Evolutionary conservation across 2,888 invertebrate species (phyloP), one percentile per base, ranked within the genome.

Genomic region (Lamproptera curius): DNA sequence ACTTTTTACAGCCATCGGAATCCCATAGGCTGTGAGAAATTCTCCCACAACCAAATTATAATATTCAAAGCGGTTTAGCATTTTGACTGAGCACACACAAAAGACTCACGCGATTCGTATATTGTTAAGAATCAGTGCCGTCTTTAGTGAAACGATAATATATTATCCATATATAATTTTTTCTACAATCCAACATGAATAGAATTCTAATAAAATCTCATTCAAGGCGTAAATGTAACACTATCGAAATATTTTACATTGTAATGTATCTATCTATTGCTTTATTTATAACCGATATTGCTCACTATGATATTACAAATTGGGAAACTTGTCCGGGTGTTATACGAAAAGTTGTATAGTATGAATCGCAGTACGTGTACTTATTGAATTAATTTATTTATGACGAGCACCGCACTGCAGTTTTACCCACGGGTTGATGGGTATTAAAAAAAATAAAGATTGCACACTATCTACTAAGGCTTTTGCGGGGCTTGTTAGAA

Each of bases 71-170:
- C 52, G 54, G 63, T 66, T 62, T 62, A 57, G 58, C 55, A 54
- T 57, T 56, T 61, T 61, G 50, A 38, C 52, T 37, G 41, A 26
- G 42, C 60, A 59, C 59, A 63, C 56, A 63, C 62, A 56, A 70
- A 70, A 82, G 73, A 58, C 82, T 81, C 65, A 71, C 81, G 81
- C 64, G 55, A 44, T 50, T 54, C 53, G 48, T 14, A 36, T 46
- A 68, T 76, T 73, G 73, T 76, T 64, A 62, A 69, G 68, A 69
- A 63, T 50, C 62, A 58, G 61, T 62, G 62, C 52, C 35, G 54
- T 55, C 54, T 59, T 61, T 61, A 55, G 62, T 57, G 40, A 64
- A 66, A 57, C 54, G 57, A 39, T 56, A 53, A 65, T 78, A 77
- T 72, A 62, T 79, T 61, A 71, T 40, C 54, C 54, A 57, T 67